Conservation (phyloP, 2,888 invertebrate species). For the Ecliptopera silaceata region DNA sequence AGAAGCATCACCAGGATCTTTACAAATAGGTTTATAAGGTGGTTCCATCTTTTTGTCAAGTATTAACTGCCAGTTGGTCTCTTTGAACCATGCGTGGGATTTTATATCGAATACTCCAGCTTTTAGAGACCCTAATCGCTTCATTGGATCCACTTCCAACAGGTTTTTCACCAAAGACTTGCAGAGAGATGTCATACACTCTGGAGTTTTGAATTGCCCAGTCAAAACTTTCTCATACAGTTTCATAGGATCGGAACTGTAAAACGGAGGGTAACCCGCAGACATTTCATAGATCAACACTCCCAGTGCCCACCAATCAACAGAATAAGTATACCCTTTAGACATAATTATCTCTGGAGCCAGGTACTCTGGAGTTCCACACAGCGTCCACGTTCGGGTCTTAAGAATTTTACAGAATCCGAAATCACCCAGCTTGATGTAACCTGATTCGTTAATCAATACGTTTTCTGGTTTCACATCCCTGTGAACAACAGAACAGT, state of each 20-base stretch:
- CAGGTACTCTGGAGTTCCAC: slow-evolving; percentile 98
- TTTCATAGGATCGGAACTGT: slow-evolving; percentile 92
- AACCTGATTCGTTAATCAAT: slow-evolving; percentile 88
- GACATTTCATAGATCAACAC: slow-evolving; percentile 94
- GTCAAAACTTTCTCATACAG: slow-evolving; percentile 97
- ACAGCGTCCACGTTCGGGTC: slow-evolving; percentile 93
- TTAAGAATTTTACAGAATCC: slow-evolving; percentile 93
- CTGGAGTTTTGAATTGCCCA: slow-evolving; percentile 92
- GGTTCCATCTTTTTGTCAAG: slow-evolving; percentile 88
- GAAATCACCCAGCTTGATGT: slow-evolving; percentile 93
- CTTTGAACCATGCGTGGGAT: slow-evolving; percentile 93
- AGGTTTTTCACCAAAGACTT: slow-evolving; percentile 91
- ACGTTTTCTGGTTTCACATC: slow-evolving; percentile 96
- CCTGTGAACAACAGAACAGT: slow-evolving; percentile 91
- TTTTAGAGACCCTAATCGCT: slow-evolving; percentile 93
- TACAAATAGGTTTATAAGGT: slow-evolving; percentile 82
- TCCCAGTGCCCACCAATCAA: slow-evolving; percentile 98
- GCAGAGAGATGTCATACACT: slow-evolving; percentile 89
- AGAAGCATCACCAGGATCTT: slow-evolving; percentile 82
- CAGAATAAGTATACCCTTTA: slow-evolving; percentile 94
- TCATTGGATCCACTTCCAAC: slow-evolving; percentile 81
- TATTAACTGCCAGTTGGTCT: slow-evolving; percentile 91
- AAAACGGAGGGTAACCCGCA: slow-evolving; percentile 96
- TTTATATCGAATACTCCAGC: slow-evolving; percentile 95
- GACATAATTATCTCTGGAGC: slow-evolving; percentile 95